Evolutionary conservation across 2,113 vertebrate species (phyloP), one percentile per base, ranked within the genome.

Genomic region (Eulemur rufifrons): DNA sequence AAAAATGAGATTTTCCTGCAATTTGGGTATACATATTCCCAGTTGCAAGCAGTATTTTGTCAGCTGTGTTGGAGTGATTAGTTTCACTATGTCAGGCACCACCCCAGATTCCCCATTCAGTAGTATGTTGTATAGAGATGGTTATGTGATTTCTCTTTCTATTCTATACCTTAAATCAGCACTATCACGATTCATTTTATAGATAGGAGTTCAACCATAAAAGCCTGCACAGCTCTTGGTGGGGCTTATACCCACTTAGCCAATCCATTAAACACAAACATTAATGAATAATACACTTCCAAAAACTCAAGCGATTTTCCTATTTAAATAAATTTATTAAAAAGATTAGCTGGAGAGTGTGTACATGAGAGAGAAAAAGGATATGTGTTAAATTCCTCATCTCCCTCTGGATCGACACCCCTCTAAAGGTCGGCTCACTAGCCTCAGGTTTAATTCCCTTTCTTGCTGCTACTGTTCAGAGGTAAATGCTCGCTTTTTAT

Each of bases 401-500:
- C 89, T 98, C 98, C 98, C 94, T 95, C 77, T 54, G 93, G 97
- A 97, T 74, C 34, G 3, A 92, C 74, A 92, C 94, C 86, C 74
- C 77, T 97, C 68, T 97, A 98, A 98, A 99, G 98, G 98, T 99
- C 98, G 98, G 77, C 88, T 90, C 42, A 76, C 97, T 98, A 98
- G 98, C 98, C 98, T 98, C 97, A 96, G 98, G 98, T 98, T 98
- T 98, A 99, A 98, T 98, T 99, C 98, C 96, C 95, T 98, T 97
- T 98, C 97, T 98, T 97, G 89, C 96, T 98, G 98, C 97, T 98
- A 98, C 98, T 98, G 98, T 98, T 98, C 98, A 98, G 98, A 98
- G 98, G 98, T 98, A 98, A 98, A 98, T 98, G 98, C 98, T 99
- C 15, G 0, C 96, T 98, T 98, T 98, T 99, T 98, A 99, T 98